Evolutionary conservation across 2,888 invertebrate genomes (phyloP), one percentile per base, ranked within the genome.

Genomic region (Acronicta aceris): DNA sequence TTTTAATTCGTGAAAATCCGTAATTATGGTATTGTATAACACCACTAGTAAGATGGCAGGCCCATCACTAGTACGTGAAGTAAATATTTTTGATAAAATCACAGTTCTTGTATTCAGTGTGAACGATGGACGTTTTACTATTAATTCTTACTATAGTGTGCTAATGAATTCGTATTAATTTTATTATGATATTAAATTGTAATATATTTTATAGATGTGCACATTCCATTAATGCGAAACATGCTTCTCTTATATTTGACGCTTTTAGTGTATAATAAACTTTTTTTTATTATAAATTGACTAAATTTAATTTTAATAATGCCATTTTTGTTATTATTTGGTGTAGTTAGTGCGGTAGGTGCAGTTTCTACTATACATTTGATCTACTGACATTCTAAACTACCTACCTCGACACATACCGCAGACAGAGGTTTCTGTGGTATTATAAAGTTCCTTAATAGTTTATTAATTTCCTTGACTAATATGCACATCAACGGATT

Each of bases 81-180:
- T 62, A 63, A 63, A 62, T 63, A 52, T 67, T 57, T 65, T 57
- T 68, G 59, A 81, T 83, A 81, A 86, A 89, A 87, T 89, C 83
- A 86, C 88, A 91, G 84, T 81, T 88, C 85, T 87, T 87, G 89
- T 81, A 59, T 67, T 65, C 49, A 71, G 82, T 63, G 67, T 89
- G 90, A 81, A 81, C 83, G 89, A 81, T 80, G 85, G 84, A 89
- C 78, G 86, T 87, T 91, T 90, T 89, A 91, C 83, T 88, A 91
- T 90, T 93, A 93, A 92, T 91, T 89, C 76, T 91, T 92, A 91
- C 84, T 89, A 82, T 94, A 94, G 94, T 90, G 94, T 94, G 93
- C 94, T 94, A 94, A 94, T 94, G 87, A 91, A 92, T 87, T 91
- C 88, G 88, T 93, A 93, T 90, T 92, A 94, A 92, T 92, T 91